Evolutionary conservation across 2,113 vertebrate genomes (phyloP).

Genomic region (Syrrhaptes paradoxus): DNA sequence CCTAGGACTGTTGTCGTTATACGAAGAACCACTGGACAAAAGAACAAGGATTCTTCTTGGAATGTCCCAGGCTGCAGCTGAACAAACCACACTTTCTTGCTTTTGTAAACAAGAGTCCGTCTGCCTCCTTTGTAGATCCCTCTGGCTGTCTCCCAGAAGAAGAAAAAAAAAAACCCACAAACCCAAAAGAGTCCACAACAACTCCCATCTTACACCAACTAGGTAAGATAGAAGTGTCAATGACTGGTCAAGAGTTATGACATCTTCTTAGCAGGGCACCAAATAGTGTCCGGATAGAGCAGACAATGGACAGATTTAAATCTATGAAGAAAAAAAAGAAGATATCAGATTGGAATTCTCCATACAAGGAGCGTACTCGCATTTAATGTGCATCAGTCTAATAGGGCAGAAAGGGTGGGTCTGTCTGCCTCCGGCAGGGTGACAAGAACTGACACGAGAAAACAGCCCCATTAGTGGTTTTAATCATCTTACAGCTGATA

Average conservation of each 20-base stretch:
- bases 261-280: conserved; percentile 81
- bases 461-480: background rate
- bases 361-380: background rate
- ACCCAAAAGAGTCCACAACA: background rate
- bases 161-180: background rate
- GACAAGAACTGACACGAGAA: background rate
- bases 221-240: background rate
- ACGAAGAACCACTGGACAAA: background rate
- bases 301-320: conserved; percentile 95
- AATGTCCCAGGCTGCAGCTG: background rate
- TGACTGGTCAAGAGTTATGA: background rate
- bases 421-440: background rate
- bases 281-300: conserved; percentile 90
- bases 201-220: background rate
- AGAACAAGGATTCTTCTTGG: background rate
- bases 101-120: background rate
- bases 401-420: background rate
- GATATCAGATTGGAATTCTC: background rate
- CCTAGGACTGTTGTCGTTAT: background rate
- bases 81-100: background rate
- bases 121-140: background rate
- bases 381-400: background rate
- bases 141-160: background rate
- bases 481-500: background rate
- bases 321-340: conserved; percentile 65